phyloP scores from a whole-genome alignment of 2,888 invertebrate genomes.

The Seira sanloemensis region DNA sequence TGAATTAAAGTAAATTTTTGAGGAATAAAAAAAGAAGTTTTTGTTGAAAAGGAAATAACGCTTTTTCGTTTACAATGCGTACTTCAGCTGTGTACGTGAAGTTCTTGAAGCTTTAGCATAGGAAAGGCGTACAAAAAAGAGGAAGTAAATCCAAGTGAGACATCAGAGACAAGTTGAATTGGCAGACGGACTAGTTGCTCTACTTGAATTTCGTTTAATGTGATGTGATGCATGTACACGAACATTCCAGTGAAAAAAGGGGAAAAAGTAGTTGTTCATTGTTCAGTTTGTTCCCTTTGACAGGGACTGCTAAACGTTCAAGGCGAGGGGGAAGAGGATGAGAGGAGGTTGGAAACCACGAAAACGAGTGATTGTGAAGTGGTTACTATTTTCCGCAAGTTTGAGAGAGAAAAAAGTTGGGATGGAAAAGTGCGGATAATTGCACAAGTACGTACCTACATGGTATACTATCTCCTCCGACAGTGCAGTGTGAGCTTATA shows the following conservation, averaged over 20 bases:
- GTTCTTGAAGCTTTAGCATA: conserved; percentile 15
- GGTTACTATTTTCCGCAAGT: conserved; percentile 32
- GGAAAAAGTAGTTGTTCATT: conserved; percentile 10
- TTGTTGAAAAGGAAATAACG: neutral
- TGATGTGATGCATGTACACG: conserved; percentile 27
- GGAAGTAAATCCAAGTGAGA: conserved; percentile 30
- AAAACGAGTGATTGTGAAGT: conserved; percentile 16
- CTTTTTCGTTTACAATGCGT: neutral
- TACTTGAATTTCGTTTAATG: conserved; percentile 45
- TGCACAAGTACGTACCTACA: neutral
- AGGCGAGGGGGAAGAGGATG: neutral
- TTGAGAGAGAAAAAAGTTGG: neutral
- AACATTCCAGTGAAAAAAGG: neutral
- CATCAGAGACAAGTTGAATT: conserved; percentile 49
- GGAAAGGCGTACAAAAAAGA: conserved; percentile 14
- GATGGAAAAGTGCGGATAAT: neutral
- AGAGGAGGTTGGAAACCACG: neutral
- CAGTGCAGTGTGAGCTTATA: neutral
- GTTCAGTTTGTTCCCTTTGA: conserved; percentile 48
- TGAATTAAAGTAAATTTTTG: neutral
- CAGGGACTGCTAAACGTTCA: conserved; percentile 41
- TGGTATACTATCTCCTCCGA: too few relatives aligned
- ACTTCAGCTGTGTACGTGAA: neutral
- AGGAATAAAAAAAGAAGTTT: neutral
- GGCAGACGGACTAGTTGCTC: conserved; percentile 50